Evolutionary conservation across 1,140 invertebrate genomes (phyloP), one percentile per base, ranked within the genome.

Genomic region (Lerema accius): DNA sequence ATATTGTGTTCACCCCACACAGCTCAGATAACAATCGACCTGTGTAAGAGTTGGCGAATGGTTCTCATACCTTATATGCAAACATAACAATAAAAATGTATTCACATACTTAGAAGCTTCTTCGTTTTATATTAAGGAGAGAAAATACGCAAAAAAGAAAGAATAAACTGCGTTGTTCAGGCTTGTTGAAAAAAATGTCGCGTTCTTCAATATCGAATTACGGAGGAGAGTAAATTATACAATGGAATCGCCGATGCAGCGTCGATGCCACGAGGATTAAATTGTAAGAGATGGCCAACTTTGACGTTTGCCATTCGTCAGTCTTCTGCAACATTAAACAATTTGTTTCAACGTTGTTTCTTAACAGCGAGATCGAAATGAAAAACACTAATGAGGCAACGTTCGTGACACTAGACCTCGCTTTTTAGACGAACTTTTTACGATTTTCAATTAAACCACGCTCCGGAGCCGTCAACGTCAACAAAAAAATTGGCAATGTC

Each of bases 1-100:
- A 42, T 53, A 42, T 40, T 53, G 37, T 53, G 50, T 53, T 42
- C 50, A 53, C 14, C 50, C 50, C 37, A 40, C 37, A 39, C 50
- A 16, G 5, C 23, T 23, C 16, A n/a, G 50, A 53, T 53, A 40
- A 17, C 48, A 2, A 17, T 37, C 48, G 13, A 37, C 14, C 15
- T 51, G n/a, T 13, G 4, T 17, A 39, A 3, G 3, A 5, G 5
- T 23, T 3, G 2, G 2, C 19, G 19, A n/a, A n/a, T n/a, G n/a
- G n/a, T n/a, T n/a, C n/a, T n/a, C n/a, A n/a, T n/a, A n/a, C n/a
- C n/a, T n/a, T n/a, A n/a, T n/a, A n/a, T n/a, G n/a, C n/a, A n/a
- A n/a, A n/a, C 19, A 5, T 23, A 23, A 23, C 19, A 23, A 23
- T 23, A 23, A 23, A 5, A 2, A 23, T 23, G 5, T 23, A 5